These are phyloP conservation scores for Sphyrna mokarran DNA, from an alignment of 2,113 vertebrate genomes.

Conservation along the genomic window DNA sequence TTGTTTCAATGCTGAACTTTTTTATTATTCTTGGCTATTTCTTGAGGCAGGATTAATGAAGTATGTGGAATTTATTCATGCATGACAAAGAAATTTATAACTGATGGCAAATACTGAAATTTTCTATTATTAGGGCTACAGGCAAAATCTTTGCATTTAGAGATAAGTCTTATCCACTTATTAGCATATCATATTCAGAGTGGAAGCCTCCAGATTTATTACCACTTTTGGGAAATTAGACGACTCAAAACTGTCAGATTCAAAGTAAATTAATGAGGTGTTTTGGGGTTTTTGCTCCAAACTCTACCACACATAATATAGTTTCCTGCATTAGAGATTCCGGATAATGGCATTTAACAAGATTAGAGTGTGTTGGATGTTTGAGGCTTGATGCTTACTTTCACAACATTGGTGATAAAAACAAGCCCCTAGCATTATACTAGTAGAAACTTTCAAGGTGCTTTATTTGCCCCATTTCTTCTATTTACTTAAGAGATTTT, in stretches of 20 bases:
- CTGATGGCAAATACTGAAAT: neutral
- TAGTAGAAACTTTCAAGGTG: neutral
- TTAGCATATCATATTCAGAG: neutral
- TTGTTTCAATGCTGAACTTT: neutral
- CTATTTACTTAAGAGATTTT: neutral
- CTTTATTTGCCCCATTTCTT: neutral
- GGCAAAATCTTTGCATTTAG: conserved; percentile 14
- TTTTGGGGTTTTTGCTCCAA: neutral
- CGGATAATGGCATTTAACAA: neutral
- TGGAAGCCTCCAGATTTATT: neutral
- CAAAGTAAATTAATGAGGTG: neutral
- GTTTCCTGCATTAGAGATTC: neutral
- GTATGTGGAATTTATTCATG: neutral
- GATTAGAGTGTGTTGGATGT: neutral
- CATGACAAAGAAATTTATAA: conserved; percentile 14
- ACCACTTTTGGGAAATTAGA: conserved; percentile 19
- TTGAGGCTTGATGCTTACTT: neutral
- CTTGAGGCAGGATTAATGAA: neutral
- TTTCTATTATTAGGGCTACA: conserved; percentile 12
- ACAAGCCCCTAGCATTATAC: neutral
- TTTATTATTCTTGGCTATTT: neutral
- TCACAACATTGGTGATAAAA: neutral
- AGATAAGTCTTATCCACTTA: neutral
- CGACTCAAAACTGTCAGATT: neutral
- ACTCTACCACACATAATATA: neutral